Evolutionary conservation across 2,113 vertebrate species (phyloP), one percentile per base, ranked within the genome.

Genomic region (Callopanchax toddi): DNA sequence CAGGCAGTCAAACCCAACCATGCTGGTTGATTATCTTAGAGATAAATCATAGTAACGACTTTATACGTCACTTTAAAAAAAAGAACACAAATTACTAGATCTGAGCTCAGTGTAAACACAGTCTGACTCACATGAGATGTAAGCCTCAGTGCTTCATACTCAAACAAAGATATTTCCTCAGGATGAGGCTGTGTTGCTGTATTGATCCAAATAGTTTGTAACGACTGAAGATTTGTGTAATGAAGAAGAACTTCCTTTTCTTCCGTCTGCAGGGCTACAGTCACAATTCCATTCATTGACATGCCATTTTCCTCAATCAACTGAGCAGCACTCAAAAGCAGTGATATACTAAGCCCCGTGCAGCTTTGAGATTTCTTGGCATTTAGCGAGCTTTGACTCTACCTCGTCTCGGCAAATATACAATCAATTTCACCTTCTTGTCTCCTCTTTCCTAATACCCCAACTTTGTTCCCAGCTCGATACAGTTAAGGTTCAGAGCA

Each of bases 401-500:
- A 61, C 65, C 59, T 73, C 48, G 11, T 82, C 67, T 85, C 64
- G 22, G 72, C 68, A 85, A 78, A 90, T 54, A 74, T 16, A 68
- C 82, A 83, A 86, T 87, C 83, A 84, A 79, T 90, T 74, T 55
- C 29, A 74, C 71, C 60, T 79, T 44, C 63, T 71, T 56, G 59
- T 79, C 79, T 84, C 77, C 59, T 49, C 54, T 81, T 68, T 72
- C 75, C 78, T 66, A 43, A 67, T 67, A 48, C 71, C 53, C 51
- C 49, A 58, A 55, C 81, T 43, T 42, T 13, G 29, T 29, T 58
- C 45, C 34, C 17, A 66, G 68, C 58, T 79, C 34, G 22, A 77
- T 80, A 70, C 77, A 70, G 72, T 81, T 62, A 22, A 46, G 63
- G 32, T 82, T 54, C 1, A 48, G 69, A 67, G 46, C 48, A 20